Conservation (phyloP, 2,113 vertebrate genomes). For the Corythornis cristatus region DNA sequence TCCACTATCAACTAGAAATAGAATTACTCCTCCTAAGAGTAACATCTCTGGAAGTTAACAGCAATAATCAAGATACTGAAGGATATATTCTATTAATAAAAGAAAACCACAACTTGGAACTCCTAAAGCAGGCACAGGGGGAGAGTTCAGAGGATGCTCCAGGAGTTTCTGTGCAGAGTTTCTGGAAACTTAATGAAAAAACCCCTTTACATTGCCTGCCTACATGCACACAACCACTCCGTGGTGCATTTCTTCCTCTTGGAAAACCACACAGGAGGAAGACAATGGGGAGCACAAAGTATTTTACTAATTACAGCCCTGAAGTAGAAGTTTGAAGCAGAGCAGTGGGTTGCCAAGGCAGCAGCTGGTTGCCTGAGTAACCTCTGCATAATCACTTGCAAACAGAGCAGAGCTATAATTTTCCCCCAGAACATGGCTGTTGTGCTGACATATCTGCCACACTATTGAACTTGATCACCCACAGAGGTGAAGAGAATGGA, state of each 20-base stretch:
- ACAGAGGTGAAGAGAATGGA: conserved; percentile 2
- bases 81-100: neutral
- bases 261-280: conserved; percentile 15
- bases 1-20: neutral
- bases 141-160: neutral
- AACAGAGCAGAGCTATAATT: conserved; percentile 48
- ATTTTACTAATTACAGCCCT: conserved; percentile 51
- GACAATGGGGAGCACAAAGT: conserved; percentile 34
- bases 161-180: neutral
- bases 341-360: conserved; percentile 41
- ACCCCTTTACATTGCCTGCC: neutral
- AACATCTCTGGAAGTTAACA: neutral
- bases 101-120: neutral
- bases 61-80: neutral
- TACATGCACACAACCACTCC: neutral
- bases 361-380: conserved; percentile 60
- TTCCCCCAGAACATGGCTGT: conserved; percentile 37
- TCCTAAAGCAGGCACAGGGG: neutral
- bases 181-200: neutral
- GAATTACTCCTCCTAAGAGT: neutral
- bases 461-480: conserved; percentile 16
- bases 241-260: neutral
- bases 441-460: neutral
- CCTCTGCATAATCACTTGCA: conserved; percentile 23
- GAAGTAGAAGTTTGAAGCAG: conserved; percentile 21